phyloP scores from a whole-genome alignment of 2,113 vertebrate genomes.

The Columba janthina region DNA sequence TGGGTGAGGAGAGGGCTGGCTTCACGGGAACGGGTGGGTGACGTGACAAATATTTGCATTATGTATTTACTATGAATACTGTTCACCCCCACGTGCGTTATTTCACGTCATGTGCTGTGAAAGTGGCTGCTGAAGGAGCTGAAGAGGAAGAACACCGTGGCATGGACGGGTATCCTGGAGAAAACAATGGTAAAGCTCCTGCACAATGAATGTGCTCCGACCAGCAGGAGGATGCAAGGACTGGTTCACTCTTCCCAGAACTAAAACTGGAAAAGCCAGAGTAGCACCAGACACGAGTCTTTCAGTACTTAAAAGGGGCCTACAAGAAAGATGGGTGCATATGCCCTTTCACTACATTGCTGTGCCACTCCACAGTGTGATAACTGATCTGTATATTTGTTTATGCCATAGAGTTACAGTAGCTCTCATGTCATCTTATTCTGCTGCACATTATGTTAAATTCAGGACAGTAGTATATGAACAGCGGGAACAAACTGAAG shows the following conservation, averaged over 20 bases:
- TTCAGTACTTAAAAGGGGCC: no score
- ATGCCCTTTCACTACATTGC: not conserved
- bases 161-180: accelerated
- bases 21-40: not conserved
- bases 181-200: not conserved
- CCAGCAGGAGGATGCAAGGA: no score
- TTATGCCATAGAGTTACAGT: not conserved
- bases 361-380: not conserved
- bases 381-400: not conserved
- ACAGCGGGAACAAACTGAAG: not conserved
- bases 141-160: not conserved
- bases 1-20: not conserved
- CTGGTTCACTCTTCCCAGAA: not conserved
- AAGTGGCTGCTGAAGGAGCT: not conserved
- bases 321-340: not conserved
- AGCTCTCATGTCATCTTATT: not conserved
- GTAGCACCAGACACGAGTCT: no score
- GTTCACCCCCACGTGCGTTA: accelerated
- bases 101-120: accelerated
- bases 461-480: not conserved
- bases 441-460: not conserved
- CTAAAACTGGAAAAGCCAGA: accelerated
- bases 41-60: not conserved
- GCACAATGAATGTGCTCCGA: accelerated
- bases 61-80: accelerated